Percentiles rank a stretch among this genome's conserved stretches.
phyloP scores from a whole-genome alignment of 1,140 invertebrate species.

The Zaprionus ornatus region DNA sequence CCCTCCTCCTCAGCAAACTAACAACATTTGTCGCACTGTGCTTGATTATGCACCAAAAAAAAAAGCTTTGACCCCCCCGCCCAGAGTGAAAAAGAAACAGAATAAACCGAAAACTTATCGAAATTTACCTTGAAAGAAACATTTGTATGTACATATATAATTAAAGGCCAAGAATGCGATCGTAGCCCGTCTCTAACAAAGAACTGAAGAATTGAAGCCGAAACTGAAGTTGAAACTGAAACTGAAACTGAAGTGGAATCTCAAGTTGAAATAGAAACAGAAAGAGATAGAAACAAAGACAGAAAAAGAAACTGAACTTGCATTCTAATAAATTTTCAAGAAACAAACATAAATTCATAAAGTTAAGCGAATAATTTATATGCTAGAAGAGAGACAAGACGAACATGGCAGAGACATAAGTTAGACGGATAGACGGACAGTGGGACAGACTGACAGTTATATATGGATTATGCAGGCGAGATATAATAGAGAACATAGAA shows the following conservation, averaged over 20 bases:
- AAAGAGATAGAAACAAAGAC: constrained; percentile 25
- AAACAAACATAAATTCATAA: constrained; percentile 68
- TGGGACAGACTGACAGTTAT: constrained; percentile 5
- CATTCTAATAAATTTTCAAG: constrained; percentile 73
- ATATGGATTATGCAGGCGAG: constrained; percentile 12
- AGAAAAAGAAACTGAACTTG: constrained; percentile 36
- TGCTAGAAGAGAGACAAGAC: constrained; percentile 49
- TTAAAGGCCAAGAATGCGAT: constrained; percentile 6
- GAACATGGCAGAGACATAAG: constrained; percentile 40
- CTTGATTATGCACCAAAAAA: not conserved
- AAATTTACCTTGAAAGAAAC: constrained; percentile 6
- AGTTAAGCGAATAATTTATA: constrained; percentile 71
- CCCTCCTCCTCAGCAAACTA: not conserved
- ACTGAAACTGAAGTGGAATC: constrained; percentile 9
- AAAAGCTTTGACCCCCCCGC: not conserved
- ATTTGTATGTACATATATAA: constrained; percentile 7
- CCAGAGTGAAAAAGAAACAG: not conserved
- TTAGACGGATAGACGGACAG: constrained; percentile 11
- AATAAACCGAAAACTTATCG: constrained; percentile 5
- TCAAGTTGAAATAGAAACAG: constrained; percentile 14
- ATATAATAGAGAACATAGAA: constrained; percentile 47
- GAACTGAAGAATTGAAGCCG: not conserved
- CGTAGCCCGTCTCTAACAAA: not conserved
- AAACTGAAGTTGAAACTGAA: constrained; percentile 13
- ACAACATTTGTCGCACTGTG: not conserved